These are phyloP conservation scores for Neodiprion fabricii DNA, from an alignment of 1,140 invertebrate species.

Conservation along the genomic window DNA sequence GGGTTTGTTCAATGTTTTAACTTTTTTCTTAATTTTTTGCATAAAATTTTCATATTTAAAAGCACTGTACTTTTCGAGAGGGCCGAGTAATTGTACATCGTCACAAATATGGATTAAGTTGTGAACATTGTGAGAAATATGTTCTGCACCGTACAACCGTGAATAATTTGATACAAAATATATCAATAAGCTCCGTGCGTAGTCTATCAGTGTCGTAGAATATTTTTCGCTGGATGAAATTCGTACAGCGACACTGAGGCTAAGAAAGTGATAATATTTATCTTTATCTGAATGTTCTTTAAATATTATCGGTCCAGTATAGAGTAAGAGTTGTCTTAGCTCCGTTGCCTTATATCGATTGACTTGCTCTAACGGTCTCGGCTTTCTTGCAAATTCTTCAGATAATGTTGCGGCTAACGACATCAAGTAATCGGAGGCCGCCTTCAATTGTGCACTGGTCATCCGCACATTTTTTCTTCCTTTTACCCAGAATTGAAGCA, in stretches of 20 bases:
- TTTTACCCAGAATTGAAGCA: slow-evolving; percentile 41
- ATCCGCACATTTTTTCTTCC: slow-evolving; percentile 27
- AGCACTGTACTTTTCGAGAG: slow-evolving; percentile 45
- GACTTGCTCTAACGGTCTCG: slow-evolving; percentile 35
- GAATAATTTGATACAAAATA: background rate
- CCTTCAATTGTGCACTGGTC: background rate
- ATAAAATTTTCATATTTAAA: slow-evolving; percentile 34
- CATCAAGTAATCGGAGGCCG: slow-evolving; percentile 10
- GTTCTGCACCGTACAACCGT: too few species aligned
- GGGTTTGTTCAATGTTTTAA: slow-evolving; percentile 16
- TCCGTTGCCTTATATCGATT: slow-evolving; percentile 55
- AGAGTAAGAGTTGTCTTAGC: slow-evolving; percentile 51
- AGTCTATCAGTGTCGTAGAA: too few species aligned
- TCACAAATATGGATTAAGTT: slow-evolving; percentile 42
- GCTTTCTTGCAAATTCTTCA: slow-evolving; percentile 37
- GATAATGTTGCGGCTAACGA: slow-evolving; percentile 26
- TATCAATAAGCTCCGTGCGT: background rate
- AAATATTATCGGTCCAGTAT: slow-evolving; percentile 48
- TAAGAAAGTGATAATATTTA: background rate
- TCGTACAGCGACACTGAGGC: too few species aligned
- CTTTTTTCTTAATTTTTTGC: slow-evolving; percentile 40
- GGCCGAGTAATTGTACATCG: slow-evolving; percentile 44
- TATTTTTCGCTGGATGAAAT: too few species aligned
- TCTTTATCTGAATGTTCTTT: background rate
- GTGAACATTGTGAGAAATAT: background rate